phyloP scores from a whole-genome alignment of 2,888 invertebrate genomes.

The Tenthredo amoena region DNA sequence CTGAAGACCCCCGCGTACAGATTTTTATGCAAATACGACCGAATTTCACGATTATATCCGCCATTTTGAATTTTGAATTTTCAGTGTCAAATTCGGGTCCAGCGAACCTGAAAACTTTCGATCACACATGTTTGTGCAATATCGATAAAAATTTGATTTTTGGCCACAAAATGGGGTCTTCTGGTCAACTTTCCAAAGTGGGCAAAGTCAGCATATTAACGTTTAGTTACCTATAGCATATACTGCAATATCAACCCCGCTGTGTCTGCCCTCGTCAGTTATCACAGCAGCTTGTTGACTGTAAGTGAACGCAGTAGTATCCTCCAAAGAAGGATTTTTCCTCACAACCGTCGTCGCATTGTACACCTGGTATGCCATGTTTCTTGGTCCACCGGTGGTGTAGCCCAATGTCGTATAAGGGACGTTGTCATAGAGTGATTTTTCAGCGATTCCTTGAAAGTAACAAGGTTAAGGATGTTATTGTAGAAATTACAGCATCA shows the following conservation, averaged over 20 bases:
- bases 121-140: too few species aligned
- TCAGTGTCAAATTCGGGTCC: too few species aligned
- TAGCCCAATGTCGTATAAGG: constrained; percentile 91
- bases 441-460: constrained; percentile 81
- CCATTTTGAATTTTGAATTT: too few species aligned
- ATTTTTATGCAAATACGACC: too few species aligned
- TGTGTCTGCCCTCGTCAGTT: constrained; percentile 88
- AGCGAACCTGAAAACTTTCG: too few species aligned
- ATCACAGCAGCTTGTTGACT: constrained; percentile 86
- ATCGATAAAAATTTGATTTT: too few species aligned
- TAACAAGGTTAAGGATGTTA: background rate
- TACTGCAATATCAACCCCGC: constrained; percentile 91
- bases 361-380: constrained; percentile 79
- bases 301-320: constrained; percentile 85
- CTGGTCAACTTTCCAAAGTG: background rate
- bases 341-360: constrained; percentile 78
- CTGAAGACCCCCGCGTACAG: too few species aligned
- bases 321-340: constrained; percentile 81
- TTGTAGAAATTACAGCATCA: background rate
- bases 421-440: constrained; percentile 82
- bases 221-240: constrained; percentile 85
- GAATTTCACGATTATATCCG: too few species aligned
- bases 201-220: background rate
- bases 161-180: too few species aligned
- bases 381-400: constrained; percentile 86